phyloP scores from a whole-genome alignment of 1,140 invertebrate species.

The Zaprionus capensis region DNA sequence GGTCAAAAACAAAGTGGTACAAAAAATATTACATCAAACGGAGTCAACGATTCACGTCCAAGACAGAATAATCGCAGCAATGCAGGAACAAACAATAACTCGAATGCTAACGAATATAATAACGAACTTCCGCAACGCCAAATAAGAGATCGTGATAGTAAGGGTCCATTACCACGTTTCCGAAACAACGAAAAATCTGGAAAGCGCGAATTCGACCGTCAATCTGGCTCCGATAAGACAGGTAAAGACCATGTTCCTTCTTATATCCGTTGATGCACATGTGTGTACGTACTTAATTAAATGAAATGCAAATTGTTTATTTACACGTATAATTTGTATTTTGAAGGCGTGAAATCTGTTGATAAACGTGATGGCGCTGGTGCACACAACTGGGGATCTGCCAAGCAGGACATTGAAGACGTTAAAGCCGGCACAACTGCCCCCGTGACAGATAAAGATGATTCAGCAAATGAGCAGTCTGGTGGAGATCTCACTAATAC shows the following conservation, averaged over 20 bases:
- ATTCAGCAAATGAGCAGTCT: slow-evolving; percentile 84
- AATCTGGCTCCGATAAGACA: slow-evolving; percentile 97
- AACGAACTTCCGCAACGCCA: slow-evolving; percentile 84
- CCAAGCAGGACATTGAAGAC: slow-evolving; percentile 94
- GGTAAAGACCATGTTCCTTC: slow-evolving; percentile 85
- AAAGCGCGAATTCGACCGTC: slow-evolving; percentile 97
- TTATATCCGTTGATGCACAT: not conserved
- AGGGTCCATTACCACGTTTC: slow-evolving; percentile 81
- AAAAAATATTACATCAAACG: slow-evolving; percentile 37
- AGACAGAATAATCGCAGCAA: slow-evolving; percentile 85
- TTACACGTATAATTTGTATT: not conserved
- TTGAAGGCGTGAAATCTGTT: slow-evolving; percentile 92
- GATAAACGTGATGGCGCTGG: slow-evolving; percentile 97
- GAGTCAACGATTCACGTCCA: slow-evolving; percentile 86
- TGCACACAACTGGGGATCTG: slow-evolving; percentile 97
- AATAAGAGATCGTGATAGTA: slow-evolving; percentile 59
- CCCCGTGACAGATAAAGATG: slow-evolving; percentile 79
- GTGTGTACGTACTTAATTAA: not conserved
- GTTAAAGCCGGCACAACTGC: slow-evolving; percentile 85
- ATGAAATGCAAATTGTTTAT: not conserved
- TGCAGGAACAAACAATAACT: slow-evolving; percentile 11
- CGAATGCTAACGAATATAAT: slow-evolving; percentile 61
- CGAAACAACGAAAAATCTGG: slow-evolving; percentile 86
- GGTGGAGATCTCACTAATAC: slow-evolving; percentile 85
- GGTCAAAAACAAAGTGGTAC: slow-evolving; percentile 41